Base-by-base conservation (phyloP, 2,888 invertebrate species). In the Thysanoteuthis rhombus region DNA sequence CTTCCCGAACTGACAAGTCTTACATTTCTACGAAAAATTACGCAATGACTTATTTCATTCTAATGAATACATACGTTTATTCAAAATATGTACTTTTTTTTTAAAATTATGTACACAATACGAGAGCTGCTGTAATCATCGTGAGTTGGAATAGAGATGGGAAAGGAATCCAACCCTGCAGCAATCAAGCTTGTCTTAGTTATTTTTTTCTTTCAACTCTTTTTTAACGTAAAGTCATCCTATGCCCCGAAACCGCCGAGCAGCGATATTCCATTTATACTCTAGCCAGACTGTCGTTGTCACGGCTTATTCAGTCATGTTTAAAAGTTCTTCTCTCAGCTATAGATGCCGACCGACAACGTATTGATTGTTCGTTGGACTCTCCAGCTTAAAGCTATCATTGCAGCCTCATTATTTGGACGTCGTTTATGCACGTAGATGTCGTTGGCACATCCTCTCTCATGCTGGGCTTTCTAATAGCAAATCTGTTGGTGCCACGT, bases 381-480 rank as follows among this genome's bases (percentile, higher is more conserved):
- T 32, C 16, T 75, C n/a, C 75, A 8, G 75, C 75, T 75, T 75
- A 75, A 75, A 75, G n/a, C 10, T 75, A 75, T 75, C 75, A 75
- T n/a, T n/a, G n/a, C 16, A 32, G 75, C n/a, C 75, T 75, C n/a
- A 75, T 75, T n/a, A 75, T 75, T 75, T 12, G n/a, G 32, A 75
- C 75, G 32, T n/a, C 75, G 75, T 3, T 16, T 12, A 10, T 32
- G 16, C n/a, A n/a, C n/a, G n/a, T 19, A 75, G 32, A 75, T n/a
- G 75, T 75, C 32, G 10, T 75, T n/a, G n/a, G 32, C 32, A 75
- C n/a, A n/a, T 75, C 32, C n/a, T 75, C 16, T n/a, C 32, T 32
- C 75, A 75, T 75, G 75, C 75, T 75, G 75, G 75, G 75, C n/a
- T 75, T n/a, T 75, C 75, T 75, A 75, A 75, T 75, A 75, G n/a